A percentile compares a stretch with the other conserved stretches of the same genome.
These are phyloP conservation scores for Pseudococcus longispinus DNA, from an alignment of 2,888 invertebrate genomes.

Conservation along the genomic window DNA sequence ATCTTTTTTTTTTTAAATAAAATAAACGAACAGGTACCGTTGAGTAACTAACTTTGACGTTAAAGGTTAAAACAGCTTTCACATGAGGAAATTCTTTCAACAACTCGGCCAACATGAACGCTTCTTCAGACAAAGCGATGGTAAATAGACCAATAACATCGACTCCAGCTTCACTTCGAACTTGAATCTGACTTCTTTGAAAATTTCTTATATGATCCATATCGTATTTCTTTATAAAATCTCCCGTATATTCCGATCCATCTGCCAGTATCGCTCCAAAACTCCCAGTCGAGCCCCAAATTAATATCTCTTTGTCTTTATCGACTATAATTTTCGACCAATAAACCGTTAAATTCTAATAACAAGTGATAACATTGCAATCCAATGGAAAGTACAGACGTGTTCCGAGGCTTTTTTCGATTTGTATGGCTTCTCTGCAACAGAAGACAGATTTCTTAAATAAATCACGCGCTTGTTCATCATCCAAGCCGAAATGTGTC, in stretches of 20 bases:
- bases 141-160: slow-evolving; percentile 91
- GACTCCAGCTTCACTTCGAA: slow-evolving; percentile 79
- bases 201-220: slow-evolving; percentile 75
- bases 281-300: slow-evolving; percentile 91
- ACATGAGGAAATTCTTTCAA: slow-evolving; percentile 78
- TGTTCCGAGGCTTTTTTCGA: slow-evolving; percentile 49
- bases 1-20: too few species aligned
- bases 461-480: slow-evolving; percentile 73
- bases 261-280: slow-evolving; percentile 90
- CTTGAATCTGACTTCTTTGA: slow-evolving; percentile 83
- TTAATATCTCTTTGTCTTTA: slow-evolving; percentile 64
- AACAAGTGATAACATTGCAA: too few species aligned
- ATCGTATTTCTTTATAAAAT: slow-evolving; percentile 74
- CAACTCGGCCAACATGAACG: slow-evolving; percentile 79
- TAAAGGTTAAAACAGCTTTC: slow-evolving; percentile 90
- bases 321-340: slow-evolving; percentile 57
- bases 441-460: slow-evolving; percentile 77
- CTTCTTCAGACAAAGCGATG: slow-evolving; percentile 85
- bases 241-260: slow-evolving; percentile 90
- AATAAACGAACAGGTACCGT: too few species aligned
- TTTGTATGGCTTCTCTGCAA: slow-evolving; percentile 73
- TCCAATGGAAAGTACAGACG: neutral
- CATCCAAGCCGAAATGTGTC: slow-evolving; percentile 74
- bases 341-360: too few species aligned
- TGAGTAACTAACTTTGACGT: slow-evolving; percentile 73